Conservation (phyloP, 2,113 vertebrate genomes). For the Megaptera novaeangliae region DNA sequence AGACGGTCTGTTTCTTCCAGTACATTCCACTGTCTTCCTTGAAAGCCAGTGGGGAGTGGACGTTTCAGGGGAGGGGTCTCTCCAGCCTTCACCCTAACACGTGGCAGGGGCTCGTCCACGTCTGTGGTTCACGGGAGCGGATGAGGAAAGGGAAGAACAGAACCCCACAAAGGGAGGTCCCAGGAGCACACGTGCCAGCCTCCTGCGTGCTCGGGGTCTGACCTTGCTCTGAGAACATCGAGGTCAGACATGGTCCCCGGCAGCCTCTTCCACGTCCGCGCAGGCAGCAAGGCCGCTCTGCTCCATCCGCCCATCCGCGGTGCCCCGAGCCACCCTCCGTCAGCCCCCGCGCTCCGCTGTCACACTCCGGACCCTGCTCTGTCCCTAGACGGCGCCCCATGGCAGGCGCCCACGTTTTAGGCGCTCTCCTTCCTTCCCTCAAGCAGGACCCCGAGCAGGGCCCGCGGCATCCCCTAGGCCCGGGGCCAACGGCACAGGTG, state of each 20-base stretch:
- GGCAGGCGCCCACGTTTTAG: no score
- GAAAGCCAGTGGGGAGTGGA: neutral
- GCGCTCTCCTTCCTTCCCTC: neutral
- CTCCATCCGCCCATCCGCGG: neutral
- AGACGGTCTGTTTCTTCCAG: neutral
- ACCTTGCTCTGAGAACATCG: neutral
- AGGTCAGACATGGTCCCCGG: neutral
- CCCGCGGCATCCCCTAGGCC: neutral
- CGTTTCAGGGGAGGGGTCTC: fast-evolving
- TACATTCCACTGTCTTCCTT: neutral
- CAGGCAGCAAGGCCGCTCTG: no score
- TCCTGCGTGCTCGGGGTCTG: fast-evolving
- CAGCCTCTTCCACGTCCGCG: neutral
- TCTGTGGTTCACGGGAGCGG: neutral
- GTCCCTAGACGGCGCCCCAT: neutral
- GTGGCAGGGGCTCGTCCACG: fast-evolving
- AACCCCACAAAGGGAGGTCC: no score
- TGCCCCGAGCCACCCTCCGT: fast-evolving
- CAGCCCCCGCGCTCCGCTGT: fast-evolving
- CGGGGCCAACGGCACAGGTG: neutral
- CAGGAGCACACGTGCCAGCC: neutral
- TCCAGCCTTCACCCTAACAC: neutral
- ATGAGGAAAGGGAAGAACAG: neutral
- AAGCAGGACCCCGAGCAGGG: fast-evolving
- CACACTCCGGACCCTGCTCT: neutral